Percentiles rank a stretch among this genome's conserved stretches.
Evolutionary conservation across 2,888 invertebrate species (phyloP).

Genomic region (Pachymerium ferrugineum): DNA sequence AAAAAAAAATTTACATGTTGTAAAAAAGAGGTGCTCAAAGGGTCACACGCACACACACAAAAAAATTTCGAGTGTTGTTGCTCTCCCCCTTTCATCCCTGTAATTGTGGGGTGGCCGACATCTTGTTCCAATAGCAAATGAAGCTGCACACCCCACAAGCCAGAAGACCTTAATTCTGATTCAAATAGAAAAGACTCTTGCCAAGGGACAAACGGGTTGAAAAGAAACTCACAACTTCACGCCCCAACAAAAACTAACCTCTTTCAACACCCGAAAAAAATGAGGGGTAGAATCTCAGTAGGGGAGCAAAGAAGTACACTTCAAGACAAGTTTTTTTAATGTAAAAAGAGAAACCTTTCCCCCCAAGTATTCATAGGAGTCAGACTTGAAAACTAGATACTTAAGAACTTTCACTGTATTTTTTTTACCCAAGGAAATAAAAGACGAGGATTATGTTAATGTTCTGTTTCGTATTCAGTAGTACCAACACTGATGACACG

Average conservation of each 20-base stretch:
- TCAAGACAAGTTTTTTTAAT: not conserved
- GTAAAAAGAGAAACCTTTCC: not conserved
- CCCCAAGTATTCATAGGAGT: too few relatives aligned
- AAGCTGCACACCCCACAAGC: not conserved
- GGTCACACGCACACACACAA: not conserved
- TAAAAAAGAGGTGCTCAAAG: too few relatives aligned
- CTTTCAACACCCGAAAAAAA: not conserved
- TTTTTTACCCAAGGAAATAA: too few relatives aligned
- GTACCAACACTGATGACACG: too few relatives aligned
- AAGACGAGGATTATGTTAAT: too few relatives aligned
- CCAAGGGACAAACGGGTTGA: constrained; percentile 17
- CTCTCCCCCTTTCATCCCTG: not conserved
- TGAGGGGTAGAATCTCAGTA: not conserved
- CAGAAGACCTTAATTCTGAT: constrained; percentile 21
- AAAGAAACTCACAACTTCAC: constrained; percentile 19
- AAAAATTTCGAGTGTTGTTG: not conserved
- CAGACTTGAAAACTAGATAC: too few relatives aligned
- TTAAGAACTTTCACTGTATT: too few relatives aligned
- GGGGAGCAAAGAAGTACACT: not conserved
- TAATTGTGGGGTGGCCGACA: not conserved
- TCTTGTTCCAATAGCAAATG: not conserved
- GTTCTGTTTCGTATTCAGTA: too few relatives aligned
- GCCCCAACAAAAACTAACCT: constrained; percentile 19
- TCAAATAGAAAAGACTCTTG: not conserved
- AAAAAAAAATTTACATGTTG: not conserved